A percentile compares a stretch with the other conserved stretches of the same genome.
These are phyloP conservation scores for Pheosia gnoma DNA, from an alignment of 2,888 invertebrate genomes.

Conservation along the genomic window DNA sequence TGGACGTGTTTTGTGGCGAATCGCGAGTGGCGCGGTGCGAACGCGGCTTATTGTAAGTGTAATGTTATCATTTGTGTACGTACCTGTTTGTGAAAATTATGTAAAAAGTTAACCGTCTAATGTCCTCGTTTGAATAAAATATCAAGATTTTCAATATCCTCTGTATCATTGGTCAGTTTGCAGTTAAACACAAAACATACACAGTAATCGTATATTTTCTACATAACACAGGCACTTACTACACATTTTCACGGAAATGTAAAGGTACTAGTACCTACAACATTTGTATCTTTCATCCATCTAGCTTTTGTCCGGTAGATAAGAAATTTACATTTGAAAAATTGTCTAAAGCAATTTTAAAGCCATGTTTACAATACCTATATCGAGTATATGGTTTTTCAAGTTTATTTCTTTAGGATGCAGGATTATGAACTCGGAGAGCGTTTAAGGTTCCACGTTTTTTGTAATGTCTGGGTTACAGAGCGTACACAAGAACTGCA, in stretches of 20 bases:
- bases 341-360: no score
- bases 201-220: not conserved
- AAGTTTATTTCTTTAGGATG: no score
- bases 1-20: slow-evolving; percentile 43
- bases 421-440: no score
- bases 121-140: slow-evolving; percentile 62
- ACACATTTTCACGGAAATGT: not conserved
- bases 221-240: not conserved
- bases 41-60: slow-evolving; percentile 64
- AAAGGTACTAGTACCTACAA: no score
- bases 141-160: slow-evolving; percentile 34
- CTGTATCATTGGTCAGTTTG: not conserved
- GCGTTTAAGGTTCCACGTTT: no score
- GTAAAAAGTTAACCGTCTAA: slow-evolving; percentile 59
- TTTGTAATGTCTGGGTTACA: no score
- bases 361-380: no score
- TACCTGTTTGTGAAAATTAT: slow-evolving; percentile 51
- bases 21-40: slow-evolving; percentile 49
- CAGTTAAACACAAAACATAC: not conserved
- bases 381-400: no score
- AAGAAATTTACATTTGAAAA: no score
- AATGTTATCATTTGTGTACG: slow-evolving; percentile 65
- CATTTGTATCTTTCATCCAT: no score
- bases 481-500: no score
- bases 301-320: no score